Evolutionary conservation across 2,888 invertebrate species (phyloP).

Genomic region (Drosophila cyrtoloma): DNA sequence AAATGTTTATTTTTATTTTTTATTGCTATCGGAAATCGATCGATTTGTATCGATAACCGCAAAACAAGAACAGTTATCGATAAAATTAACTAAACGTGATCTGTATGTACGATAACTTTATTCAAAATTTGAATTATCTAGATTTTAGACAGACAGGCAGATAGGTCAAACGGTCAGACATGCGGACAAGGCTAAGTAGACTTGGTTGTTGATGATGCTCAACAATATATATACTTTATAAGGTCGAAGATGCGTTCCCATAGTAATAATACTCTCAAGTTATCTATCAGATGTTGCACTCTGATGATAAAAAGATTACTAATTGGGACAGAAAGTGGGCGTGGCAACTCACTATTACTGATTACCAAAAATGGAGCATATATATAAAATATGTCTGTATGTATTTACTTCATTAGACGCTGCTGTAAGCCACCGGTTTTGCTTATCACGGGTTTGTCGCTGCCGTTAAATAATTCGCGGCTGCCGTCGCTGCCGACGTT

Average conservation of each 20-base stretch:
- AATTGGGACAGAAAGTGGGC: neutral
- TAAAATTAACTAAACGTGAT: neutral
- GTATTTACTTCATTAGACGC: constrained; percentile 33
- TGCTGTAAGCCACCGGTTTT: constrained; percentile 29
- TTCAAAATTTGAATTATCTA: neutral
- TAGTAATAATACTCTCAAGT: neutral
- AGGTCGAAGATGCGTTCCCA: neutral
- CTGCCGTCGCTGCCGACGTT: constrained; percentile 7
- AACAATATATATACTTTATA: neutral
- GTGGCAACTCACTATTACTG: neutral
- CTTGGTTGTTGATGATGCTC: no score
- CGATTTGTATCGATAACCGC: neutral
- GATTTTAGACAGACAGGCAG: neutral
- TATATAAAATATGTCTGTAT: neutral
- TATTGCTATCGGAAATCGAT: neutral
- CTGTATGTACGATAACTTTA: no score
- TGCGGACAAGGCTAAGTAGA: neutral
- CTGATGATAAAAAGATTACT: neutral
- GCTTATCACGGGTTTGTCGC: constrained; percentile 66
- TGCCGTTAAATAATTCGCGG: constrained; percentile 60
- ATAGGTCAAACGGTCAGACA: neutral
- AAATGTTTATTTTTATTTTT: neutral
- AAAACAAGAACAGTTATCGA: neutral
- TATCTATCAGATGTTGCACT: neutral
- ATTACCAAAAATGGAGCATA: neutral